Evolutionary conservation across 2,888 invertebrate species (phyloP).

Genomic region (Agriopis leucophaearia): DNA sequence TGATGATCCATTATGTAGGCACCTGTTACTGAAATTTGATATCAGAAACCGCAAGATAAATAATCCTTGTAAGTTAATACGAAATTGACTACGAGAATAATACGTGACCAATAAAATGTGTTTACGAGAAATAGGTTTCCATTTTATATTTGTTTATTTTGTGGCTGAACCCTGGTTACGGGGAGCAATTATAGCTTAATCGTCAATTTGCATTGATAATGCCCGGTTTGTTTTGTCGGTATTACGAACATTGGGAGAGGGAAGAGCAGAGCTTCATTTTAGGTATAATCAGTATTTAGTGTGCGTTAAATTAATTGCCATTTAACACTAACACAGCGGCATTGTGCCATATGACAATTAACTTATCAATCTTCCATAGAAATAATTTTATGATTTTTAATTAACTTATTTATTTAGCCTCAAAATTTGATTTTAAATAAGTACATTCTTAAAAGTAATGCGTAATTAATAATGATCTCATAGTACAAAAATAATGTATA

Average conservation of each 20-base stretch:
- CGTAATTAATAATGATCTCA: too few species aligned
- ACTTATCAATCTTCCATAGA: too few species aligned
- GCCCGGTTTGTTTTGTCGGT: constrained; percentile 54
- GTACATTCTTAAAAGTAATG: too few species aligned
- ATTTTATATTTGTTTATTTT: constrained; percentile 61
- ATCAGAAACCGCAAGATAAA: not conserved
- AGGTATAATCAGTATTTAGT: constrained; percentile 30
- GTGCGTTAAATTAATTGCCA: constrained; percentile 16
- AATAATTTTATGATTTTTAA: too few species aligned
- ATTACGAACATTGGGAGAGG: constrained; percentile 47
- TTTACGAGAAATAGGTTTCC: constrained; percentile 49
- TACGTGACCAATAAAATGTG: constrained; percentile 42
- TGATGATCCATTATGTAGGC: too few species aligned
- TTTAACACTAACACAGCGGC: not conserved
- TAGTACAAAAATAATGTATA: too few species aligned
- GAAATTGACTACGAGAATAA: not conserved
- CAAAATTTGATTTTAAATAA: too few species aligned
- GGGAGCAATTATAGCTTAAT: constrained; percentile 62
- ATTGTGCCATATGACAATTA: not conserved
- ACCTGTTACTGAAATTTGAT: too few species aligned
- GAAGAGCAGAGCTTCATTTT: constrained; percentile 32
- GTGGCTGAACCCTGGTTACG: constrained; percentile 48
- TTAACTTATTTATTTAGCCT: too few species aligned
- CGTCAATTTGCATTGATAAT: constrained; percentile 68
- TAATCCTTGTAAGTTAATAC: not conserved